A percentile compares a stretch with the other conserved stretches of the same genome.
Conservation (phyloP, 1,140 invertebrate genomes). For the Daktulosphaira vitifoliae region DNA sequence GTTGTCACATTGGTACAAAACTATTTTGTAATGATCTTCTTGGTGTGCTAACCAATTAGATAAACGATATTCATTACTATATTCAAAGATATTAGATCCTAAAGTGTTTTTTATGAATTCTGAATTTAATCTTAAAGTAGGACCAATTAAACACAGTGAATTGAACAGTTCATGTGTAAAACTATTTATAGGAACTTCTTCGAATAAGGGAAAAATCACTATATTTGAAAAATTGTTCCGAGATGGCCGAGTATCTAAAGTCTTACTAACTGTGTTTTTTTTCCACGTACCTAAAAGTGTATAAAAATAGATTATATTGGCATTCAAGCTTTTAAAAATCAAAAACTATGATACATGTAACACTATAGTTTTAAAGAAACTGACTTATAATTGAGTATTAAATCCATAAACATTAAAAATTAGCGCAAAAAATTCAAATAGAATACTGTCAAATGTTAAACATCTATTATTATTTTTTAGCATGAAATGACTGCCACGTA, state of each 20-base stretch:
- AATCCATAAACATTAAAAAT: not conserved
- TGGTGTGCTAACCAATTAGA: slow-evolving; percentile 96
- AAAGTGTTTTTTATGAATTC: slow-evolving; percentile 78
- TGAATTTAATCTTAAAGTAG: slow-evolving; percentile 80
- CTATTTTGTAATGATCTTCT: slow-evolving; percentile 90
- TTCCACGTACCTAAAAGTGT: slow-evolving; percentile 52
- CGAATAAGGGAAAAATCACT: slow-evolving; percentile 84
- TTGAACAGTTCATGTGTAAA: slow-evolving; percentile 97
- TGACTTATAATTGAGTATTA: no score
- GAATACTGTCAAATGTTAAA: no score
- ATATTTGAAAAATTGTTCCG: slow-evolving; percentile 94
- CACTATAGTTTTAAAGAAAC: not conserved
- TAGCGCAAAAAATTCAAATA: not conserved
- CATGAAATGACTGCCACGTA: no score
- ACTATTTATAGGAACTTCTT: slow-evolving; percentile 87
- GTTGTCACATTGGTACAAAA: slow-evolving; percentile 92
- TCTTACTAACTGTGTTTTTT: slow-evolving; percentile 50
- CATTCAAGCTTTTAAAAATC: not conserved
- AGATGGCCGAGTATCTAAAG: slow-evolving; percentile 64
- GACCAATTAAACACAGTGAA: slow-evolving; percentile 77
- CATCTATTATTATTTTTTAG: no score
- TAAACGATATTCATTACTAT: slow-evolving; percentile 79
- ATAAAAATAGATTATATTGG: not conserved
- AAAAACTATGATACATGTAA: not conserved
- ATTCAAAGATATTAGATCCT: slow-evolving; percentile 76